Percentiles rank a stretch among this genome's conserved stretches.
These are phyloP conservation scores for Coptodon rendalli DNA, from an alignment of 2,113 vertebrate genomes.

Conservation along the genomic window DNA sequence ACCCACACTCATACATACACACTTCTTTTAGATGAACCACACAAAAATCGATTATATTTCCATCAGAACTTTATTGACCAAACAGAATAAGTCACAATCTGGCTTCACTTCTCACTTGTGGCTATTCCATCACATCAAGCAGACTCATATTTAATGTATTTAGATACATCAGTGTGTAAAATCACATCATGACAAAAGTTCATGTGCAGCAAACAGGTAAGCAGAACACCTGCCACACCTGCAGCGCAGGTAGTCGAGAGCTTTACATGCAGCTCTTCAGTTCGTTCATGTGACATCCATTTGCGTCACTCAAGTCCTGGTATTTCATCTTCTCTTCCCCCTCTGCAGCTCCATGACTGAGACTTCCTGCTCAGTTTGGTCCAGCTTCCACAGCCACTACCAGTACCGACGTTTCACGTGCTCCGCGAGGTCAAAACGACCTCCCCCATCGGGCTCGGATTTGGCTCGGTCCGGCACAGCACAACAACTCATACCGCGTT, in stretches of 20 bases:
- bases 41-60: not conserved
- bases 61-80: constrained; percentile 52
- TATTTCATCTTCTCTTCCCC: not conserved
- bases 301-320: not conserved
- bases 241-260: not conserved
- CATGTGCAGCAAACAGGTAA: not conserved
- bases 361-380: not conserved
- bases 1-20: not conserved
- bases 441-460: not conserved
- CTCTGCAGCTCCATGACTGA: constrained; percentile 3
- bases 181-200: not conserved
- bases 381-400: not conserved
- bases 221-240: not conserved
- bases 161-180: not conserved
- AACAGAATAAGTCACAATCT: not conserved
- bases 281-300: not conserved
- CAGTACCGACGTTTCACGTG: not conserved
- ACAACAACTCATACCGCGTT: constrained; percentile 1
- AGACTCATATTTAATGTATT: constrained; percentile 7
- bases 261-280: not conserved
- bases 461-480: not conserved
- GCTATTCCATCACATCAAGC: not conserved
- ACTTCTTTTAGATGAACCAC: not conserved
- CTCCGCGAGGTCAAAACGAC: not conserved
- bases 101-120: not conserved